Conservation (phyloP, 2,888 invertebrate species). For the Lasioglossum oenotherae region DNA sequence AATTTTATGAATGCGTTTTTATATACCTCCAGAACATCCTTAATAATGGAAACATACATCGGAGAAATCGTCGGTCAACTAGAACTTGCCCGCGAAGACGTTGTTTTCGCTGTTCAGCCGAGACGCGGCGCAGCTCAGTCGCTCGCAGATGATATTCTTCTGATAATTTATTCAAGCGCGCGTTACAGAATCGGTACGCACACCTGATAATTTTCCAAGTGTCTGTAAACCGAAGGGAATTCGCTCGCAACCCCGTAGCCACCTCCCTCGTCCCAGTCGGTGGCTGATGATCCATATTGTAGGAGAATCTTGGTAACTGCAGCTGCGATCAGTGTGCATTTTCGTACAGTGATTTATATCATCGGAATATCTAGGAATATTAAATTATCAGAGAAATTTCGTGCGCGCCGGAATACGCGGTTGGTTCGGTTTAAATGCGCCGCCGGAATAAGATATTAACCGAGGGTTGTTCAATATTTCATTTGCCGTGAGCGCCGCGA, state of each 20-base stretch:
- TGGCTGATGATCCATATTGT: constrained; percentile 21
- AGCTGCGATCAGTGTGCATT: constrained; percentile 22
- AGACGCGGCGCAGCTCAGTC: background rate
- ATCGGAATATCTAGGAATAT: constrained; percentile 35
- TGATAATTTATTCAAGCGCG: background rate
- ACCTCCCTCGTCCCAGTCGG: background rate
- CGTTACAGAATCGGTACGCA: background rate
- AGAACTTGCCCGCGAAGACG: background rate
- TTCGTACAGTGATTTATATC: constrained; percentile 38
- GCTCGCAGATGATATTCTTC: background rate
- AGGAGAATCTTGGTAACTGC: constrained; percentile 22
- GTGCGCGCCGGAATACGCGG: background rate
- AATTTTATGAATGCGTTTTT: too few relatives aligned
- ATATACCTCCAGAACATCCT: too few relatives aligned
- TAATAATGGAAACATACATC: too few relatives aligned
- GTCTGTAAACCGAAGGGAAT: background rate
- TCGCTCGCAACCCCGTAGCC: background rate
- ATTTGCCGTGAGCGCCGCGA: constrained; percentile 31
- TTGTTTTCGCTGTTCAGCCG: background rate
- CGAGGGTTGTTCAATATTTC: constrained; percentile 42
- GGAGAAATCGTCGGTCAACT: too few relatives aligned
- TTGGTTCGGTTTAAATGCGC: constrained; percentile 12
- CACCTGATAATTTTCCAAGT: background rate
- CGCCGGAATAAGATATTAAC: constrained; percentile 39
- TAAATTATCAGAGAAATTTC: constrained; percentile 47